Percentiles rank a stretch among this genome's conserved stretches.
phyloP scores from a whole-genome alignment of 2,888 invertebrate species.

The Chironomus riparius region DNA sequence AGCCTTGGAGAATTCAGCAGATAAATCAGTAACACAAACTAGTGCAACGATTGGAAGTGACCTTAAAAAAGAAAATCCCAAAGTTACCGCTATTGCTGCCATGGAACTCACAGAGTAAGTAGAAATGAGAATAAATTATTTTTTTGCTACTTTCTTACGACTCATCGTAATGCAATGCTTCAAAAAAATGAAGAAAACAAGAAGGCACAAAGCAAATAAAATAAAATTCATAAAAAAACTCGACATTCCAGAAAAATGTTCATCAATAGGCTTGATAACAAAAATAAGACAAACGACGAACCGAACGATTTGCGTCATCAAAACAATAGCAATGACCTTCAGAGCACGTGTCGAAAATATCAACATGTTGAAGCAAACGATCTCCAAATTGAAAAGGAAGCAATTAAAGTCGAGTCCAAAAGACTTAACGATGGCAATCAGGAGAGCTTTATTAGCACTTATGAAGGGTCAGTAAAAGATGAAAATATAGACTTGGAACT shows the following conservation, averaged over 20 bases:
- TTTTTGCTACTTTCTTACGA: not conserved
- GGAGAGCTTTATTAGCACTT: not conserved
- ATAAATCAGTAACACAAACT: not conserved
- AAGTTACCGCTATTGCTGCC: not conserved
- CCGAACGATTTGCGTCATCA: not conserved
- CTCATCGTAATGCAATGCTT: no score
- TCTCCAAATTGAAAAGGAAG: not conserved
- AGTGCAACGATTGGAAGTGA: not conserved
- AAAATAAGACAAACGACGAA: not conserved
- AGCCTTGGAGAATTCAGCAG: not conserved
- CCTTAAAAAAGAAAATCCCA: not conserved
- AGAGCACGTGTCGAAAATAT: not conserved
- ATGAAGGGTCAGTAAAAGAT: not conserved
- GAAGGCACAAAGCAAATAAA: no score
- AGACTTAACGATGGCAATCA: not conserved
- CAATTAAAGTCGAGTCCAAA: not conserved
- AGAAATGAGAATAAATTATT: not conserved
- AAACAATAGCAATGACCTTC: not conserved
- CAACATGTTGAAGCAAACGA: not conserved
- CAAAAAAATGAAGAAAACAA: no score
- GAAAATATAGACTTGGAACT: not conserved
- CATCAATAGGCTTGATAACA: not conserved
- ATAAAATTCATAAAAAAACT: not conserved
- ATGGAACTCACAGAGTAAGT: not conserved
- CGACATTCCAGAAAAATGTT: not conserved